Conservation (phyloP, 23 tunicate genomes). For the Aplidium turbinatum region DNA sequence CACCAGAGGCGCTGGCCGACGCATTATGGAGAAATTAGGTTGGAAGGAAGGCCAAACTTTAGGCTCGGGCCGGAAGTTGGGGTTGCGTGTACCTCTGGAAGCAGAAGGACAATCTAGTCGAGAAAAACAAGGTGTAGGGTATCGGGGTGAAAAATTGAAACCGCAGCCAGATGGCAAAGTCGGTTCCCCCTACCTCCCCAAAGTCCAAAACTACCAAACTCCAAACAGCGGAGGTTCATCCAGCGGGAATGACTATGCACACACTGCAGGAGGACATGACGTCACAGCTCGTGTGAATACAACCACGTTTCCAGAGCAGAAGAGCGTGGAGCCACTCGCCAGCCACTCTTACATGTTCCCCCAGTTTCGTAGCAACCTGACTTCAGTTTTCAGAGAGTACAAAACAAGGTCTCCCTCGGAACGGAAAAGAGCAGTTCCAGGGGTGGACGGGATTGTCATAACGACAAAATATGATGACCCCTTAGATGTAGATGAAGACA, state of each 20-base stretch:
- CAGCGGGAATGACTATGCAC: neutral
- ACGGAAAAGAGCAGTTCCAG: conserved; percentile 47
- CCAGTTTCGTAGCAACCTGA: conserved; percentile 59
- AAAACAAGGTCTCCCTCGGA: conserved; percentile 3
- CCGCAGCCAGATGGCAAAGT: neutral
- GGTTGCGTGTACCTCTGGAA: conserved; percentile 62
- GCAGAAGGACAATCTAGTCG: conserved; percentile 55
- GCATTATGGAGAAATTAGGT: conserved; percentile 59
- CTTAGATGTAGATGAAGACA: conserved; percentile 59
- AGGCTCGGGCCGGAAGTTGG: conserved; percentile 41
- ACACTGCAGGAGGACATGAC: neutral
- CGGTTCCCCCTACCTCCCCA: neutral
- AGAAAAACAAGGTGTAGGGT: conserved; percentile 64
- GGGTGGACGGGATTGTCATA: conserved; percentile 74
- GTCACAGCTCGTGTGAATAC: too few relatives aligned
- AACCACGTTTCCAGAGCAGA: conserved; percentile 9
- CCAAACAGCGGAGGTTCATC: neutral
- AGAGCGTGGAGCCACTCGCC: conserved; percentile 64
- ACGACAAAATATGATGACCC: conserved; percentile 78
- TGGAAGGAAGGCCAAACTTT: conserved; percentile 55
- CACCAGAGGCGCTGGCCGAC: conserved; percentile 69
- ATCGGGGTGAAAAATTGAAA: conserved; percentile 33
- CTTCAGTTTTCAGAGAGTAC: conserved; percentile 4
- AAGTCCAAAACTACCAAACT: neutral
- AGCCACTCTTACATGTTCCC: conserved; percentile 69